Conservation (phyloP, 2,797 vertebrate genomes). For the Alectoris magna region DNA sequence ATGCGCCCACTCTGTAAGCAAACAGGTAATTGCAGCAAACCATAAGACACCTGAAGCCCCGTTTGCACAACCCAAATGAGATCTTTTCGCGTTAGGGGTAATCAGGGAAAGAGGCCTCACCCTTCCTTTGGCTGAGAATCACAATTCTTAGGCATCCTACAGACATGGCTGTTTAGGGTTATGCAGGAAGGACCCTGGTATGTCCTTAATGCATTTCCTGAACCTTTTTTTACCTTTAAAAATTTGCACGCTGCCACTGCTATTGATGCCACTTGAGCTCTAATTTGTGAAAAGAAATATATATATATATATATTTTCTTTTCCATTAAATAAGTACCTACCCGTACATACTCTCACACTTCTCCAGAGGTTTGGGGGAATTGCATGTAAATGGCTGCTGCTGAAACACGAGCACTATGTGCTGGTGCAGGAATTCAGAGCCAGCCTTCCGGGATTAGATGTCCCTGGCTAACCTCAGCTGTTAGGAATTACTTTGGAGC, state of each 20-base stretch:
- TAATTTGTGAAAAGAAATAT: neutral
- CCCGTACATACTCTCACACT: neutral
- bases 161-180: accelerated
- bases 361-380: neutral
- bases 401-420: neutral
- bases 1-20: neutral
- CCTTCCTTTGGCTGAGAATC: neutral
- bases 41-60: neutral
- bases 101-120: neutral
- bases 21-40: neutral
- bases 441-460: conserved; percentile 59
- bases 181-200: neutral
- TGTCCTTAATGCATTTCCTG: neutral
- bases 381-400: neutral
- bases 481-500: conserved; percentile 62
- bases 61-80: neutral
- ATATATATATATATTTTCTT: neutral
- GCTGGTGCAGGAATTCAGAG: conserved; percentile 43
- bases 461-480: conserved; percentile 61
- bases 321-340: neutral
- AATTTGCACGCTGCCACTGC: neutral
- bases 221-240: neutral
- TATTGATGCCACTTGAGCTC: neutral
- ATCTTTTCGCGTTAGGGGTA: neutral
- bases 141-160: neutral